A percentile compares a stretch with the other conserved stretches of the same genome.
phyloP scores from a whole-genome alignment of 2,113 vertebrate species.

The Rhabdornis inornatus region DNA sequence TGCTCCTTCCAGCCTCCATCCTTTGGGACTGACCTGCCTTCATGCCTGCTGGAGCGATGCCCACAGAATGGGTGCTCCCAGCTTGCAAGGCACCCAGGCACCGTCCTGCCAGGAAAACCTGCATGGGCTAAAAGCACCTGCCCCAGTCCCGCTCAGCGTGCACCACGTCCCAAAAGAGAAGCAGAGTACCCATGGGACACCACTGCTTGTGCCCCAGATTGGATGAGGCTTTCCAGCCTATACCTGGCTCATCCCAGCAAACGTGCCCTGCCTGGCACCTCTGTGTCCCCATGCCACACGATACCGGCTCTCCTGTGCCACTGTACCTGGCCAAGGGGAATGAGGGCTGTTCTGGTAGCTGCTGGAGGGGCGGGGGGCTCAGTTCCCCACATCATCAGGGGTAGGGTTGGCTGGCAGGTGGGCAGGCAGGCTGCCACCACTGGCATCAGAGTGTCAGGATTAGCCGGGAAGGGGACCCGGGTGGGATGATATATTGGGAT shows the following conservation, averaged over 20 bases:
- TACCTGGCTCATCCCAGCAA: fast-evolving
- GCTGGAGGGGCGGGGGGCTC: background rate
- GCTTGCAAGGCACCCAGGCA: fast-evolving
- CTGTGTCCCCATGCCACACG: fast-evolving
- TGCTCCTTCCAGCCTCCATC: background rate
- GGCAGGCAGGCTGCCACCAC: background rate
- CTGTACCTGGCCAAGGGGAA: background rate
- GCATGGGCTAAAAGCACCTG: fast-evolving
- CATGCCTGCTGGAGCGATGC: fast-evolving
- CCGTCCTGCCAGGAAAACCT: background rate
- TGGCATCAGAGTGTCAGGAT: background rate
- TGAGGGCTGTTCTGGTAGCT: background rate
- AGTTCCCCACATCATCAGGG: background rate
- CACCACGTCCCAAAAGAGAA: background rate
- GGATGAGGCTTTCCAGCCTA: background rate
- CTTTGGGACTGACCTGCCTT: background rate
- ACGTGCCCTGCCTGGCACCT: background rate
- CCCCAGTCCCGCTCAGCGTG: fast-evolving
- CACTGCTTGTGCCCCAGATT: background rate
- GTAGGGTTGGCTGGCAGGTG: background rate
- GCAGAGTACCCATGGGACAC: background rate
- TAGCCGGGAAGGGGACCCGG: background rate
- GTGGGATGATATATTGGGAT: background rate
- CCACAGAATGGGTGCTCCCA: background rate
- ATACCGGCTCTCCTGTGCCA: fast-evolving